Conservation (phyloP, 2,888 invertebrate genomes). For the Molorchus minor region DNA sequence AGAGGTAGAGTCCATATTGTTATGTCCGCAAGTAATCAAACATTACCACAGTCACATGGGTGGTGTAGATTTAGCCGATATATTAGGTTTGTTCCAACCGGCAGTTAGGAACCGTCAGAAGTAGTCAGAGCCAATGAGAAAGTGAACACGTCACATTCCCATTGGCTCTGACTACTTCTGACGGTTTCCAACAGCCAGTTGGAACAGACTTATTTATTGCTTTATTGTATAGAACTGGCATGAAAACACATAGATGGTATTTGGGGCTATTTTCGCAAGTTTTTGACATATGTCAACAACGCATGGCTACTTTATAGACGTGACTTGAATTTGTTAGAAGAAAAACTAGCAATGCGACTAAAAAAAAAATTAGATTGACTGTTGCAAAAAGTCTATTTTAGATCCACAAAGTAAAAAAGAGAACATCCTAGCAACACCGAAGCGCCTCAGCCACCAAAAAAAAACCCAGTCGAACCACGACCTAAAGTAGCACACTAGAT, state of each 20-base stretch:
- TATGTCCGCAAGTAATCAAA: slow-evolving; percentile 16
- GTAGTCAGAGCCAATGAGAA: too few relatives aligned
- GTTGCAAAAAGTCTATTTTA: not conserved
- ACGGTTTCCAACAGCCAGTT: too few relatives aligned
- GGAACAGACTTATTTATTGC: too few relatives aligned
- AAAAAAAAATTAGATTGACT: slow-evolving; percentile 17
- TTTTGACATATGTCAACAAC: slow-evolving; percentile 21
- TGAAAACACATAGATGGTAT: slow-evolving; percentile 23
- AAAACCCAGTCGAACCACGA: slow-evolving; percentile 5
- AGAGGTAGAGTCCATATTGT: slow-evolving; percentile 1
- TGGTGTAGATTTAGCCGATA: slow-evolving; percentile 15
- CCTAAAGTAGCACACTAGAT: not conserved
- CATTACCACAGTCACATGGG: slow-evolving; percentile 19
- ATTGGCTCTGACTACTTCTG: too few relatives aligned
- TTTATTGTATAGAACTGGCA: slow-evolving; percentile 13
- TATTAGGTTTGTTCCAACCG: too few relatives aligned
- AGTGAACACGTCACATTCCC: too few relatives aligned
- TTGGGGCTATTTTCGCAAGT: slow-evolving; percentile 24
- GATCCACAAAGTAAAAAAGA: slow-evolving; percentile 4
- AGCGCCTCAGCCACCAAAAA: not conserved
- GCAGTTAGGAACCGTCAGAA: too few relatives aligned
- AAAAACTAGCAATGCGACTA: slow-evolving; percentile 10
- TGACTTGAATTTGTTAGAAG: slow-evolving; percentile 10
- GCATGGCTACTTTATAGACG: slow-evolving; percentile 25
- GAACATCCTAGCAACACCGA: slow-evolving; percentile 5